These are phyloP conservation scores for Camelus bactrianus DNA, from an alignment of 2,113 vertebrate genomes.

Conservation along the genomic window DNA sequence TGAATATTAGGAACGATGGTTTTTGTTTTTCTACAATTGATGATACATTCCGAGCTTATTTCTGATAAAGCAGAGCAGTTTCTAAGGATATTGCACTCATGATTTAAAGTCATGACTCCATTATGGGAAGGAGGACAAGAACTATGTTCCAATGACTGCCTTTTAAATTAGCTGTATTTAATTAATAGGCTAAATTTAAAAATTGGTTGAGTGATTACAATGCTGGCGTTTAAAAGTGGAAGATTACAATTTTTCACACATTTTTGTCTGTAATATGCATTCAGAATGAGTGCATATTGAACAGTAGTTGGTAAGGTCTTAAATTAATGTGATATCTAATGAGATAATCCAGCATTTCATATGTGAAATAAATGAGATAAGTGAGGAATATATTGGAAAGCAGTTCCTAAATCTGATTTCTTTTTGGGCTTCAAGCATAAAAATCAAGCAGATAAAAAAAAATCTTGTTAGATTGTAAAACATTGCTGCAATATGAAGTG, in stretches of 20 bases:
- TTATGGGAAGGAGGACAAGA: conserved; percentile 7
- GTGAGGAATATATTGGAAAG: conserved; percentile 47
- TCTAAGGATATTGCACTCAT: not conserved
- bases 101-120: not conserved
- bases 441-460: conserved; percentile 58
- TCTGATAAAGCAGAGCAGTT: not conserved
- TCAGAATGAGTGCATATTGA: not conserved
- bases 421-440: conserved; percentile 54
- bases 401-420: conserved; percentile 56
- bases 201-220: not conserved
- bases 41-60: not conserved
- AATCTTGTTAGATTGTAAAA: conserved; percentile 57
- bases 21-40: conserved; percentile 38
- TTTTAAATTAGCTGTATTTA: conserved; percentile 44
- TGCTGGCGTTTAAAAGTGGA: conserved; percentile 31
- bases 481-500: conserved; percentile 70
- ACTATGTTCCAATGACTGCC: not conserved
- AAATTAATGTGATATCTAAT: not conserved
- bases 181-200: conserved; percentile 24
- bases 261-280: not conserved
- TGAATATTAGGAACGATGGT: not conserved
- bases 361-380: conserved; percentile 7
- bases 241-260: not conserved
- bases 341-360: conserved; percentile 5
- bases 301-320: not conserved